A percentile compares a stretch with the other conserved stretches of the same genome.
These are phyloP conservation scores for Scaptomyza cyrtandrae DNA, from an alignment of 2,888 invertebrate genomes.

Conservation along the genomic window DNA sequence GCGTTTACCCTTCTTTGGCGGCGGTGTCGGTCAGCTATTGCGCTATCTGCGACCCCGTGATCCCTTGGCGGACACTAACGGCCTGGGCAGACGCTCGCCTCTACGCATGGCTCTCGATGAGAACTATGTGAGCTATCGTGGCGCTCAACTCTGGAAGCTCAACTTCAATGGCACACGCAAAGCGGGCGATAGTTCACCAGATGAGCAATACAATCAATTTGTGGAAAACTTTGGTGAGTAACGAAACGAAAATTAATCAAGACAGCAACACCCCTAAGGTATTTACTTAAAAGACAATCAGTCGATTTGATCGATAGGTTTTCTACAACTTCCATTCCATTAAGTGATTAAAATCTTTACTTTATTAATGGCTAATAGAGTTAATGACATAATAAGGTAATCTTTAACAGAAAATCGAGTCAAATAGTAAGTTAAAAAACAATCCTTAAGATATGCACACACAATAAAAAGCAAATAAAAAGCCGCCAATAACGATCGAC, in stretches of 20 bases:
- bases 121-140: constrained; percentile 80
- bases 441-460: constrained; percentile 9
- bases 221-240: constrained; percentile 76
- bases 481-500: neutral
- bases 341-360: neutral
- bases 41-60: constrained; percentile 70
- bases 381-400: neutral
- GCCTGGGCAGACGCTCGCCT: constrained; percentile 67
- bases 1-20: constrained; percentile 74
- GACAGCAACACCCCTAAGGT: neutral
- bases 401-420: neutral
- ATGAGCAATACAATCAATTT: constrained; percentile 62
- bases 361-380: neutral
- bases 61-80: neutral
- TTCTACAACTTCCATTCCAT: too few relatives aligned
- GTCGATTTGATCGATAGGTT: neutral
- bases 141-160: constrained; percentile 80
- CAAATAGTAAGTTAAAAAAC: neutral
- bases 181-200: constrained; percentile 39
- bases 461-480: neutral
- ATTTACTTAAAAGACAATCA: constrained; percentile 21
- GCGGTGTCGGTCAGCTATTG: constrained; percentile 74
- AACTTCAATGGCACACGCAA: constrained; percentile 69
- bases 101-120: constrained; percentile 77
- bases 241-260: too few relatives aligned